phyloP scores from a whole-genome alignment of 2,113 vertebrate species.

The Microcebus jonahi region DNA sequence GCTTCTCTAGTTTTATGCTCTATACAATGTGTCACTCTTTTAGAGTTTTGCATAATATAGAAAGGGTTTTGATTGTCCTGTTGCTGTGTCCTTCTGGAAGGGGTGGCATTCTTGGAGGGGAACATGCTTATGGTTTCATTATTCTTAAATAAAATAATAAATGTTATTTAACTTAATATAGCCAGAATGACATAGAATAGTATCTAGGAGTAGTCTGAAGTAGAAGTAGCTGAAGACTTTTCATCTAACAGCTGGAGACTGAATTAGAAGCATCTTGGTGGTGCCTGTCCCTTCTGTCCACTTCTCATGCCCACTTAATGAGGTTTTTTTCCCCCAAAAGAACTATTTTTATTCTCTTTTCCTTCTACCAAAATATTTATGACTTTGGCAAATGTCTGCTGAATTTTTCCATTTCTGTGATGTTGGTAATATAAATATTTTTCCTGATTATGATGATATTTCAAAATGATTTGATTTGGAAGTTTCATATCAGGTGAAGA shows the following conservation, averaged over 20 bases:
- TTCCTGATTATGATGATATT: slow-evolving; percentile 33
- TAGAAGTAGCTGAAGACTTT: not conserved
- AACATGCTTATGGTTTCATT: not conserved
- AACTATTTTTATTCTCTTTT: slow-evolving; percentile 44
- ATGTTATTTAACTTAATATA: not conserved
- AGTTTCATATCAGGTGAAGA: not conserved
- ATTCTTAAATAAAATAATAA: slow-evolving; percentile 14
- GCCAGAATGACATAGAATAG: not conserved
- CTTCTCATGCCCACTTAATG: not conserved
- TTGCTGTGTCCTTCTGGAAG: not conserved
- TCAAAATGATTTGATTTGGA: not conserved
- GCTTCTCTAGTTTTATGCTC: not conserved
- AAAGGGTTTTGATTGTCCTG: not conserved
- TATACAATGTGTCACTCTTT: not conserved
- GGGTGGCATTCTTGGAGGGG: not conserved
- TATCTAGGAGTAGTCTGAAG: not conserved
- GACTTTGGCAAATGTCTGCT: not conserved
- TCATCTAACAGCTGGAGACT: not conserved
- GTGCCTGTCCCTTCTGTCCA: not conserved
- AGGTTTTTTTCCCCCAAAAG: not conserved
- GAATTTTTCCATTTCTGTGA: not conserved
- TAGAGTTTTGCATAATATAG: not conserved
- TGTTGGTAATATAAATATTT: not conserved
- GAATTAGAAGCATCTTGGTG: not conserved
- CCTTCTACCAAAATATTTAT: slow-evolving; percentile 16